Conservation (phyloP, 2,113 vertebrate species). For the Sula dactylatra region DNA sequence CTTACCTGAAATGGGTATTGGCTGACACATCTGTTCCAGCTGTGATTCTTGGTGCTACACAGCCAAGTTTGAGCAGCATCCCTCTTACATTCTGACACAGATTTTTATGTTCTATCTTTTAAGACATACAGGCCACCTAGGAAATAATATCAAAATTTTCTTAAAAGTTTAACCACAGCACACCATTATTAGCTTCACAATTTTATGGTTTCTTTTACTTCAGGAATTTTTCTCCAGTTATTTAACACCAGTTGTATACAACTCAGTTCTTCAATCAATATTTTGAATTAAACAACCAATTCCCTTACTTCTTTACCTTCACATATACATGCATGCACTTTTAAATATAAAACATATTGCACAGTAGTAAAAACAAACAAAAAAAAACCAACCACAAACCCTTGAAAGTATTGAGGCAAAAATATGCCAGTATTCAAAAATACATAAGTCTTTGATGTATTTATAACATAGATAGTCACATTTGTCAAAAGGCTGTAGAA, state of each 20-base stretch:
- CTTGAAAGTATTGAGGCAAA: neutral
- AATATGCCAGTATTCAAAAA: neutral
- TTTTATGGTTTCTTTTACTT: neutral
- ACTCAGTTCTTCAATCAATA: neutral
- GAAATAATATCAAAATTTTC: neutral
- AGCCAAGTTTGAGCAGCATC: neutral
- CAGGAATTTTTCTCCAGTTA: neutral
- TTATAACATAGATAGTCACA: neutral
- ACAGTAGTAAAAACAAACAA: neutral
- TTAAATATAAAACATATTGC: neutral
- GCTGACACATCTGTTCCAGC: neutral
- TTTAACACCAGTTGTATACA: neutral
- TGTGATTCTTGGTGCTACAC: neutral
- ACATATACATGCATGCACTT: neutral
- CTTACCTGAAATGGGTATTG: neutral
- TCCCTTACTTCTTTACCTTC: neutral
- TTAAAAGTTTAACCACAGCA: neutral
- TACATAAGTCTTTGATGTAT: neutral
- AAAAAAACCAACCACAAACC: neutral
- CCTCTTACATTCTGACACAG: neutral
- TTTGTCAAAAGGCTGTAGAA: neutral
- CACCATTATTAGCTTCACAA: neutral
- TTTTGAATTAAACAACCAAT: neutral
- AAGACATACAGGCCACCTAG: neutral
- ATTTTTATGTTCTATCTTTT: neutral